Evolutionary conservation across 2,888 invertebrate genomes (phyloP).

Genomic region (Acholoe squamosa): DNA sequence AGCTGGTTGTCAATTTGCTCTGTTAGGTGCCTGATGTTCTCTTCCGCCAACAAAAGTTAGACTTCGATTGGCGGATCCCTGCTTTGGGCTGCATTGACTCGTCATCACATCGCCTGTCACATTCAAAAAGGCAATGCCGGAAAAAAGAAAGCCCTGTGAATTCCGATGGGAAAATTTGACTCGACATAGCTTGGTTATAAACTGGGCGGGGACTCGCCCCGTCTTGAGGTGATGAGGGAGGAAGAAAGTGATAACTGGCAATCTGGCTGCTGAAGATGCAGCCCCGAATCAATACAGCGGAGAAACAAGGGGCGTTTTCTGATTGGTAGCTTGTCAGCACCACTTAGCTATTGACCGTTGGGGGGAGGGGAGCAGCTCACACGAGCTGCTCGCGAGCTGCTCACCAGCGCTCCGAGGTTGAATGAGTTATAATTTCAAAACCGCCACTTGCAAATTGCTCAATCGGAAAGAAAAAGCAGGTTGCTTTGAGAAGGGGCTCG

Average conservation of each 20-base stretch:
- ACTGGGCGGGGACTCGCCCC: neutral
- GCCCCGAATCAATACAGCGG: conserved; percentile 24
- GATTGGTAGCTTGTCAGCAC: conserved; percentile 56
- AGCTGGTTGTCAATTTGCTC: neutral
- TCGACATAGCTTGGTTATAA: conserved; percentile 54
- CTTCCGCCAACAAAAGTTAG: conserved; percentile 9
- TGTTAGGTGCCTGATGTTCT: neutral
- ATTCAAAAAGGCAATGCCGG: conserved; percentile 1
- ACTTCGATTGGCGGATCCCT: neutral
- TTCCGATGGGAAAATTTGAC: conserved; percentile 53
- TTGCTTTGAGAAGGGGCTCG: conserved; percentile 43
- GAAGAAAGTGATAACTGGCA: conserved; percentile 53
- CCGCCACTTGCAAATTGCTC: conserved; percentile 57
- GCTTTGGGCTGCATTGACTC: conserved; percentile 22
- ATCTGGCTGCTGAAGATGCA: neutral
- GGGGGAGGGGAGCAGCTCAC: neutral
- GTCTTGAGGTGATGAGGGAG: conserved; percentile 11
- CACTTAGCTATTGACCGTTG: conserved; percentile 50
- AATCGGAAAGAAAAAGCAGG: conserved; percentile 52
- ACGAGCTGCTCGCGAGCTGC: neutral
- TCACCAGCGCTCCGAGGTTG: conserved; percentile 14
- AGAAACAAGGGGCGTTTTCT: neutral
- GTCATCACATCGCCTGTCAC: neutral
- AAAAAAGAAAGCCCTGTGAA: conserved; percentile 1
- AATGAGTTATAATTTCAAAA: conserved; percentile 49